phyloP scores from a whole-genome alignment of 1,140 invertebrate species.

The Drosophila kohkoa region DNA sequence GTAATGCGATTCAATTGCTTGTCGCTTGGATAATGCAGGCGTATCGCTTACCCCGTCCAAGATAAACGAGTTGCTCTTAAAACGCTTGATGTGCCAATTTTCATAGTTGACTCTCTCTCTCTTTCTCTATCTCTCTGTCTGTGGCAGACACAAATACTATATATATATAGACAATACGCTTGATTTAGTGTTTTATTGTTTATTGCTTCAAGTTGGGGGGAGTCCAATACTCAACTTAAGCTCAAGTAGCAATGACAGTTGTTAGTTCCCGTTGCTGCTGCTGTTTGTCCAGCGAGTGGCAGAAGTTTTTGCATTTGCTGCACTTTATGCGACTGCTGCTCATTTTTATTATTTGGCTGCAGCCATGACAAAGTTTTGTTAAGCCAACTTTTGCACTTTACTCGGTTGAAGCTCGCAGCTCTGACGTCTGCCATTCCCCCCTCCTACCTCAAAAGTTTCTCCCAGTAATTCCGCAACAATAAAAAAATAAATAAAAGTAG shows the following conservation, averaged over 20 bases:
- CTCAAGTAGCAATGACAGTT: slow-evolving; percentile 43
- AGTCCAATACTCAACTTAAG: slow-evolving; percentile 29
- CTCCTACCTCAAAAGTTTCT: slow-evolving; percentile 13
- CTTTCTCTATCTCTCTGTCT: no score
- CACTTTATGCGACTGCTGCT: slow-evolving; percentile 56
- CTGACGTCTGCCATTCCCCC: slow-evolving; percentile 26
- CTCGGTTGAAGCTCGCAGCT: slow-evolving; percentile 25
- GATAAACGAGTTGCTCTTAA: slow-evolving; percentile 73
- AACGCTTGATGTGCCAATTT: slow-evolving; percentile 75
- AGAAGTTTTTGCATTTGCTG: slow-evolving; percentile 60
- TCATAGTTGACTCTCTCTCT: slow-evolving; percentile 59
- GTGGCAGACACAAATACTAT: slow-evolving; percentile 5
- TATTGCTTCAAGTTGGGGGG: slow-evolving; percentile 40
- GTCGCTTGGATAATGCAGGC: slow-evolving; percentile 65
- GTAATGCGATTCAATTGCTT: slow-evolving; percentile 73
- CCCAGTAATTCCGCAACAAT: slow-evolving; percentile 49
- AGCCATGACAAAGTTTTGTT: slow-evolving; percentile 47
- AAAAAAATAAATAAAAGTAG: slow-evolving; percentile 33
- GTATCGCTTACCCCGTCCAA: slow-evolving; percentile 52
- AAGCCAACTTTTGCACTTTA: slow-evolving; percentile 57
- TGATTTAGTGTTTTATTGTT: slow-evolving; percentile 59
- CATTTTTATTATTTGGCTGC: slow-evolving; percentile 47
- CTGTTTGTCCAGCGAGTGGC: slow-evolving; percentile 29
- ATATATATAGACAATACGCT: slow-evolving; percentile 26
- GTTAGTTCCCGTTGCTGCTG: slow-evolving; percentile 6